A percentile compares a stretch with the other conserved stretches of the same genome.
These are phyloP conservation scores for Brachyopa scutellaris DNA, from an alignment of 2,888 invertebrate species.

Conservation along the genomic window DNA sequence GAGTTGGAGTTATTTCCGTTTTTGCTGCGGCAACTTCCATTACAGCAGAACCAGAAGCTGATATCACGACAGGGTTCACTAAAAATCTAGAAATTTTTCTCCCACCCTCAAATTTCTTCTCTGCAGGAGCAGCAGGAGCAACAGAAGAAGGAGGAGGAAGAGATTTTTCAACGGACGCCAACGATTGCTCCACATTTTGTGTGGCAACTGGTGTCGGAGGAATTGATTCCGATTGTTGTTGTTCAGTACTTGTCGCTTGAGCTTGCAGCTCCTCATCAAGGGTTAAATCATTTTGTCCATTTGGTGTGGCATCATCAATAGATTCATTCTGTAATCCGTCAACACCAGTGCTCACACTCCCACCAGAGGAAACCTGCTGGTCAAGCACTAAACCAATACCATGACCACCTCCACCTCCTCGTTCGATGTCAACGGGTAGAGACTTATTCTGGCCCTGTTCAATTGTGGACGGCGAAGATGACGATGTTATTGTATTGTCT, in stretches of 20 bases:
- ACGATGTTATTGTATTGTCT: slow-evolving; percentile 82
- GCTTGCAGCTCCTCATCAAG: slow-evolving; percentile 48
- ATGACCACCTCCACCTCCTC: slow-evolving; percentile 13
- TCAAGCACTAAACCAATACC: slow-evolving; percentile 13
- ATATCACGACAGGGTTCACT: slow-evolving; percentile 88
- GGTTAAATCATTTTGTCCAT: slow-evolving; percentile 55
- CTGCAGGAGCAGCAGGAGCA: not conserved
- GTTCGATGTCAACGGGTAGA: slow-evolving; percentile 35
- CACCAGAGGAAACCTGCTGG: slow-evolving; percentile 51
- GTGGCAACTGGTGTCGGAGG: not conserved
- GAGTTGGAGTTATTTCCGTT: slow-evolving; percentile 51
- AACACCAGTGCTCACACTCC: slow-evolving; percentile 55
- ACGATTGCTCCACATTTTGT: slow-evolving; percentile 22
- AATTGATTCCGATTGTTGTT: slow-evolving; percentile 23
- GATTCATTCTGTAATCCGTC: slow-evolving; percentile 54
- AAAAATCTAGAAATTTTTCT: slow-evolving; percentile 91
- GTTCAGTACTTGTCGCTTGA: not conserved
- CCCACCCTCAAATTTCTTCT: slow-evolving; percentile 83
- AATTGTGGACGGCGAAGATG: slow-evolving; percentile 74
- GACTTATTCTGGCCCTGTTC: slow-evolving; percentile 70
- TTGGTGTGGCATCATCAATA: slow-evolving; percentile 53
- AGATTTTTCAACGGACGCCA: not conserved
- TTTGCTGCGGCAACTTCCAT: slow-evolving; percentile 72
- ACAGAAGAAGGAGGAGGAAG: too few relatives aligned
- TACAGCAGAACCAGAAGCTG: slow-evolving; percentile 78